Evolutionary conservation across 2,797 vertebrate genomes (phyloP).

Genomic region (Siniperca undulata): DNA sequence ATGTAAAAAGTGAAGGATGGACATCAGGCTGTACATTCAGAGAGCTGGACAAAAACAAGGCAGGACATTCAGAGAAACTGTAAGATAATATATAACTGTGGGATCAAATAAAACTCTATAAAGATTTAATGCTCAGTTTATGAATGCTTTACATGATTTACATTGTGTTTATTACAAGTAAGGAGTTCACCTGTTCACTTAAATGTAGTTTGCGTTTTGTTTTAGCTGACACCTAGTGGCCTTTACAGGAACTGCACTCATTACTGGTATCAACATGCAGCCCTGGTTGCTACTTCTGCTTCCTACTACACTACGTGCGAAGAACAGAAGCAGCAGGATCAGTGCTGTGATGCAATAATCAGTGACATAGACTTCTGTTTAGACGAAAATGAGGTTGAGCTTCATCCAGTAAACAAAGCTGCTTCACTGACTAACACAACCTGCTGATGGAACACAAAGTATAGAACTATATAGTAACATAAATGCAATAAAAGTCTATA

Average conservation of each 20-base stretch:
- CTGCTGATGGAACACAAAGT: not conserved
- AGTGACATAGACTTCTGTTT: not conserved
- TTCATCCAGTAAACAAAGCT: not conserved
- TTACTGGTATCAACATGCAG: not conserved
- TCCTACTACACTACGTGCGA: not conserved
- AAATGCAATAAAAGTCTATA: not conserved
- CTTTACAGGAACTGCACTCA: not conserved
- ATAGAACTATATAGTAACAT: not conserved
- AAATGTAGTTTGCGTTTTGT: not conserved
- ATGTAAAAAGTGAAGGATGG: not conserved
- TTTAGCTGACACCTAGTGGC: slow-evolving; percentile 18
- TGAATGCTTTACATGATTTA: not conserved
- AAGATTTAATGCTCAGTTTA: not conserved
- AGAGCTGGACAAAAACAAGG: not conserved
- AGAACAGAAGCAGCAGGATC: not conserved
- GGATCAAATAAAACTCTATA: not conserved
- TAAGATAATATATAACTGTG: not conserved
- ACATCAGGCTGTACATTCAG: not conserved
- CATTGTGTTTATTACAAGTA: too few species aligned
- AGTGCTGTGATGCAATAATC: not conserved
- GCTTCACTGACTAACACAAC: not conserved
- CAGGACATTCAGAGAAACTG: not conserved
- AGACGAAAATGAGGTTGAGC: not conserved
- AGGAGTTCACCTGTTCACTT: not conserved
- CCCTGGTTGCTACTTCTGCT: not conserved